Evolutionary conservation across 2,888 invertebrate genomes (phyloP), one percentile per base, ranked within the genome.

Genomic region (Diadegma fenestrale): DNA sequence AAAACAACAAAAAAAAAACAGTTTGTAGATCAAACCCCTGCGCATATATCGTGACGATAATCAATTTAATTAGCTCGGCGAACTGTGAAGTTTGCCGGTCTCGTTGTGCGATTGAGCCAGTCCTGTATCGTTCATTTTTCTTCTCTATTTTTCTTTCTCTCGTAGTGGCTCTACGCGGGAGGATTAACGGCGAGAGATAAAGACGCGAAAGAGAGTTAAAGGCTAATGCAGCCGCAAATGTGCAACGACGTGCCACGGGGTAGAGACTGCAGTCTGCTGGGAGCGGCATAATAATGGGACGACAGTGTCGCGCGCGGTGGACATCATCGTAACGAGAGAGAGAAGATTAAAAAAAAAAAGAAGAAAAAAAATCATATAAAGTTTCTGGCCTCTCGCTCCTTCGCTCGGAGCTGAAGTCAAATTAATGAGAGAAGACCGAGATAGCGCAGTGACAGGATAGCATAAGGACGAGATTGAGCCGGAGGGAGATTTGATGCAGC

Each of bases 391-490:
- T 77, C 81, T 84, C 68, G 68, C 68, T 78, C 63, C 63, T 73
- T 73, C 48, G 68, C 78, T 75, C 64, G 69, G 48, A 69, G 64
- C 77, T 73, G 72, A 80, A 83, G 87, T 80, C 75, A 88, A 87
- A 88, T 88, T 88, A 87, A 88, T 85, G 88, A 88, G 88, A 87
- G 87, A 85, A 88, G 86, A 87, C 78, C 48, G 79, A 86, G 88
- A 85, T 68, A 82, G 85, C 85, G 54, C 68, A 63, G 82, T 84
- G 86, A 86, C 82, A 80, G 76, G 80, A 73, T 80, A 61, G 79
- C 72, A 82, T 58, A 83, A 77, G 72, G 73, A 81, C 69, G 80
- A 77, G 66, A 64, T 30, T 71, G 68, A 22, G 80, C 81, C 69
- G 17, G 81, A 81, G 80, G 66, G 63, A 64, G 76, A 72, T 80